phyloP scores from a whole-genome alignment of 2,888 invertebrate species.

The Scaeva pyrastri region DNA sequence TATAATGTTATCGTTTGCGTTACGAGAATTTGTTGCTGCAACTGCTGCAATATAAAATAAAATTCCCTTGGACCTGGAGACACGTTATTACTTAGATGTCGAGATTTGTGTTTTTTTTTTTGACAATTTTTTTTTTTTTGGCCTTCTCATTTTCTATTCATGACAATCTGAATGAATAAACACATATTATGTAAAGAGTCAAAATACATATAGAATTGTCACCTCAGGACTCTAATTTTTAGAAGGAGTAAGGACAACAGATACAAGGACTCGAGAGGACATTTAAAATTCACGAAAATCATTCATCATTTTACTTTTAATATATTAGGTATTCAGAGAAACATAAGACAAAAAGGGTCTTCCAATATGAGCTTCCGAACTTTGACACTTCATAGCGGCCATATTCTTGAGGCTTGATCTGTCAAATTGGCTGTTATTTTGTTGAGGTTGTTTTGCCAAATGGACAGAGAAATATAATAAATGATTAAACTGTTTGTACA shows the following conservation, averaged over 20 bases:
- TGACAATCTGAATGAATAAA: background rate
- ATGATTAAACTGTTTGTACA: no score
- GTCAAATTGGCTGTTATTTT: no score
- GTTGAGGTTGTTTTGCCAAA: no score
- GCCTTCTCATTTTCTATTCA: constrained; percentile 3
- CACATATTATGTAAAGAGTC: background rate
- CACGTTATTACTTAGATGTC: constrained; percentile 20
- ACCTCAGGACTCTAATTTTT: background rate
- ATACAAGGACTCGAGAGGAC: background rate
- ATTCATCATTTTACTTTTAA: no score
- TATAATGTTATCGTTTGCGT: constrained; percentile 17
- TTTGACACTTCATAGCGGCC: no score
- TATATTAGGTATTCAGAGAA: no score
- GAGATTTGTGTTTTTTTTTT: background rate
- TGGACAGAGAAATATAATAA: no score
- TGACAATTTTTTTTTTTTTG: background rate
- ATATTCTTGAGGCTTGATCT: no score
- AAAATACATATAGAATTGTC: background rate
- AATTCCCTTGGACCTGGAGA: constrained; percentile 5
- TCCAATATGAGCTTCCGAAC: no score
- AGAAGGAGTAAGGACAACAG: background rate
- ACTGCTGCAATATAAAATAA: constrained; percentile 15
- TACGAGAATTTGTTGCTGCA: constrained; percentile 1
- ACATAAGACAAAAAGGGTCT: no score
- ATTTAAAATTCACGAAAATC: background rate